Conservation (phyloP, 2,888 invertebrate genomes). For the Apocheima hispidaria region DNA sequence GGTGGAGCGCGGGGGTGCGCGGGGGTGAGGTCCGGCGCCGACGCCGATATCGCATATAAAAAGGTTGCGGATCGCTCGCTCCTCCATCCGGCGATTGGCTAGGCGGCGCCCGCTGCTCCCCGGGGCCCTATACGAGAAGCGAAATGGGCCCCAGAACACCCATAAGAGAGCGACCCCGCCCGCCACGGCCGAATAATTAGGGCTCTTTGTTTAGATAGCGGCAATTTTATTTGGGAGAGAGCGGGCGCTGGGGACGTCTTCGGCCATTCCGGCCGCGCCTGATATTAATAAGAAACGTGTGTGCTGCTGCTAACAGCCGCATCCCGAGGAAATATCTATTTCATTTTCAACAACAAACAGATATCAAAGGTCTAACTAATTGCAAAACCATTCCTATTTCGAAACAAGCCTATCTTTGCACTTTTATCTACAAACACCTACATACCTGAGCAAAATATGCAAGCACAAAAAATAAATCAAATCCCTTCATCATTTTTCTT, state of each 20-base stretch:
- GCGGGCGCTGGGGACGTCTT: slow-evolving; percentile 84
- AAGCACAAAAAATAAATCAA: slow-evolving; percentile 40
- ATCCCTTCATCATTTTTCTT: slow-evolving; percentile 46
- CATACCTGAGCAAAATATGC: neutral
- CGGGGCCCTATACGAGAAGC: slow-evolving; percentile 88
- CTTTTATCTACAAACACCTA: slow-evolving; percentile 12
- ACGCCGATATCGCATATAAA: slow-evolving; percentile 84
- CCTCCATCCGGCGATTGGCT: slow-evolving; percentile 87
- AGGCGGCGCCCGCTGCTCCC: slow-evolving; percentile 87
- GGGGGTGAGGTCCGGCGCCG: slow-evolving; percentile 71
- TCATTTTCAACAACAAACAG: slow-evolving; percentile 46
- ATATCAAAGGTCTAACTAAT: neutral
- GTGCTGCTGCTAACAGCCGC: slow-evolving; percentile 66
- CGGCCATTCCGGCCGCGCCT: slow-evolving; percentile 81
- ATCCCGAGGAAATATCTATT: slow-evolving; percentile 57
- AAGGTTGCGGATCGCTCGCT: slow-evolving; percentile 86
- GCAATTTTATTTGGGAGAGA: slow-evolving; percentile 87
- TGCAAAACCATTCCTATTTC: neutral
- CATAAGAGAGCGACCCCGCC: slow-evolving; percentile 90
- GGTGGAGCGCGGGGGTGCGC: slow-evolving; percentile 45
- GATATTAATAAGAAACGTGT: slow-evolving; percentile 85
- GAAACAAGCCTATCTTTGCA: too few relatives aligned
- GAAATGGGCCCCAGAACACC: slow-evolving; percentile 90
- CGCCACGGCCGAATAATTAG: slow-evolving; percentile 88
- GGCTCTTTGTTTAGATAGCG: slow-evolving; percentile 88